Base-by-base conservation (phyloP, 2,888 invertebrate genomes). In the Psylliodes chrysocephalus region DNA sequence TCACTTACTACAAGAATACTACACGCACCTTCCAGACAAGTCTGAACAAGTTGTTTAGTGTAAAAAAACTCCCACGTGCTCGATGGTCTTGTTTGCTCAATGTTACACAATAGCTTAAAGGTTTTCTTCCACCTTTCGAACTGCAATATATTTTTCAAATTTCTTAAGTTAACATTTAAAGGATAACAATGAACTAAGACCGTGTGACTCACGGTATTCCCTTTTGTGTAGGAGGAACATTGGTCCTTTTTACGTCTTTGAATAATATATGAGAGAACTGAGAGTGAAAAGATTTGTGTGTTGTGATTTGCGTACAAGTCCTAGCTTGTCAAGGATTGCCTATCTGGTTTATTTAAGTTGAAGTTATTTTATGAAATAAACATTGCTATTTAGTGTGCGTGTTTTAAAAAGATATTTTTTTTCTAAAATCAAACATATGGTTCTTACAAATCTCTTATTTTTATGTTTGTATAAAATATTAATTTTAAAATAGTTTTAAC, bases 221-320 rank as follows among this genome's bases (percentile, higher is more conserved):
- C 64, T 65, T 63, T 65, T 68, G 63, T 63, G 67, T 57, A 22
- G 67, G 64, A 54, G 67, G 52, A 51, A 40, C 46, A 14, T 3
- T 28, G 33, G 40, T 38, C 47, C 52, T 60, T 56, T 60, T 66
- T 63, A 25, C 30, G 53, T 47, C 59, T 54, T 63, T 57, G 60
- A 25, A n/a, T n/a, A 63, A 47, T 60, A 60, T 33, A 40, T 60
- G 56, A 55, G 22, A 14, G 18, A 63, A 28, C 25, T 60, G 56
- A 52, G 22, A 14, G 17, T 60, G 44, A 52, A 53, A 30, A 19
- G 14, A 18, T 49, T 28, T 35, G 40, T 28, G 12, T 42, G 30
- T 51, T 52, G 10, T 42, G 52, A 30, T 19, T 30, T 42, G 12
- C n/a, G 5, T 38, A 25, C 52, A 52, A 19, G 52, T 35, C 19